Evolutionary conservation across 2,113 vertebrate genomes (phyloP).

Genomic region (Sitta europaea): DNA sequence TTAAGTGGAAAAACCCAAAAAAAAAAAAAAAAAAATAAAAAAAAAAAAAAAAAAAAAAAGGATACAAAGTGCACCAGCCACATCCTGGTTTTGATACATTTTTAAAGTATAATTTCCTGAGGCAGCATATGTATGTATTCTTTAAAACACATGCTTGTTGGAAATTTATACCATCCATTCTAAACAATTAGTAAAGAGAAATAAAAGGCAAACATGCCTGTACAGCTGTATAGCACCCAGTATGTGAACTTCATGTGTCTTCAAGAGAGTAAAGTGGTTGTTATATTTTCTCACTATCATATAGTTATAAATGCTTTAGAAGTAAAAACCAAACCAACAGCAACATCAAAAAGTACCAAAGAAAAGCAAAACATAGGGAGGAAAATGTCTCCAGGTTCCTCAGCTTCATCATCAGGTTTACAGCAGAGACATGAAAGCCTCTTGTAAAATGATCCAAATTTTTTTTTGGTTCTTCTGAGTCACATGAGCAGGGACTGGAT

Average conservation of each 20-base stretch:
- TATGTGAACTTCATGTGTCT: neutral
- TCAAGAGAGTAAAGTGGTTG: neutral
- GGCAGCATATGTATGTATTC: neutral
- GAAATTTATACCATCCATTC: constrained; percentile 5
- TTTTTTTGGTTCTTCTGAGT: neutral
- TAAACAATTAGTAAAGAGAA: constrained; percentile 7
- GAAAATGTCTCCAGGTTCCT: neutral
- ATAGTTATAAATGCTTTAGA: constrained; percentile 5
- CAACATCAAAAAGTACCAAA: neutral
- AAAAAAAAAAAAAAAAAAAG: neutral
- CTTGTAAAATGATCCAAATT: neutral
- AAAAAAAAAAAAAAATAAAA: no score
- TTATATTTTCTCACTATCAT: neutral
- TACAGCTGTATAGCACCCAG: neutral
- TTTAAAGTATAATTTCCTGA: constrained; percentile 22
- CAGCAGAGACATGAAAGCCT: constrained; percentile 6
- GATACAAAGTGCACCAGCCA: neutral
- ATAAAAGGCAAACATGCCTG: neutral
- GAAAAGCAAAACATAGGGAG: neutral
- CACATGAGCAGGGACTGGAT: constrained; percentile 25
- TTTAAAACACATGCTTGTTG: constrained; percentile 2
- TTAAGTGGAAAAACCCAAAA: no score
- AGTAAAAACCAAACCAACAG: constrained; percentile 27
- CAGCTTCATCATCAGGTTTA: constrained; percentile 32
- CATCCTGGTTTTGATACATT: constrained; percentile 34